Evolutionary conservation across 2,888 invertebrate species (phyloP).

Genomic region (Drosophila putrida): DNA sequence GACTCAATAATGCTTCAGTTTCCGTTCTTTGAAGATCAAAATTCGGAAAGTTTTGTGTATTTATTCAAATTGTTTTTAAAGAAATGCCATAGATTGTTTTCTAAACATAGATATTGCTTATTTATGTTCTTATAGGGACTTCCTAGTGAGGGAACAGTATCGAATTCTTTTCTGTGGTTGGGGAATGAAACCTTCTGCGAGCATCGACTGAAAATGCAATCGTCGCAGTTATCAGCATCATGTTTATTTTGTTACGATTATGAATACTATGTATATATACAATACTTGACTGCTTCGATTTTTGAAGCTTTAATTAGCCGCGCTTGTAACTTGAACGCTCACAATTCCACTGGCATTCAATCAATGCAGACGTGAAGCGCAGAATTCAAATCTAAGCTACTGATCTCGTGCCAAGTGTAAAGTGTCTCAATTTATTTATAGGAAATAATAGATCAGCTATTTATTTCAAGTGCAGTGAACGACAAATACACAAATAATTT

Average conservation of each 20-base stretch:
- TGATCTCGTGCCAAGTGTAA: slow-evolving; percentile 52
- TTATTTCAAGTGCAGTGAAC: slow-evolving; percentile 39
- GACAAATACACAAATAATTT: slow-evolving; percentile 7
- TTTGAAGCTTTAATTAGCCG: slow-evolving; percentile 70
- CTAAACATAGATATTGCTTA: slow-evolving; percentile 17
- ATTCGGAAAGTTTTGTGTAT: neutral
- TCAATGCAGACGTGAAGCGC: slow-evolving; percentile 71
- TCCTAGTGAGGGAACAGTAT: slow-evolving; percentile 19
- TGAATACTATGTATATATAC: slow-evolving; percentile 14
- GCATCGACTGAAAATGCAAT: slow-evolving; percentile 45
- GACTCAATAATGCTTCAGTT: neutral
- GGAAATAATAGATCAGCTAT: neutral
- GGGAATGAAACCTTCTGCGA: slow-evolving; percentile 32
- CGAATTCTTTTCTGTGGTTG: slow-evolving; percentile 43
- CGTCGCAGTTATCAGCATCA: slow-evolving; percentile 53
- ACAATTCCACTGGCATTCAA: slow-evolving; percentile 73
- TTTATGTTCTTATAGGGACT: slow-evolving; percentile 10
- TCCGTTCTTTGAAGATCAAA: neutral
- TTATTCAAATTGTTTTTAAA: neutral
- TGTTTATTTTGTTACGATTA: slow-evolving; percentile 29
- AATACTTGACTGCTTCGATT: slow-evolving; percentile 38
- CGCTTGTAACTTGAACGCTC: slow-evolving; percentile 68
- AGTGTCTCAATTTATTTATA: slow-evolving; percentile 61
- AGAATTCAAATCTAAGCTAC: slow-evolving; percentile 5
- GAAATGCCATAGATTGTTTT: slow-evolving; percentile 17